Evolutionary conservation across 2,113 vertebrate genomes (phyloP).

Genomic region (Ovis aries): ARS-UI_Ramb_v3.0 NC_056073.1:17640001-17640500

Average conservation of each 20-base stretch:
- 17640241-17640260: background rate
- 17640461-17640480: background rate
- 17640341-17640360: background rate
- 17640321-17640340: background rate
- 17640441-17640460: background rate
- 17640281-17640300: background rate
- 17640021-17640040: background rate
- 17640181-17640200: background rate
- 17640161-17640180: background rate
- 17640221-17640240: background rate
- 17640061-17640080: background rate
- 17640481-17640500: background rate
- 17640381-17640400: background rate
- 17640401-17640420: background rate
- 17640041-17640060: background rate
- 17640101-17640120: background rate
- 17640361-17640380: background rate
- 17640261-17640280: background rate
- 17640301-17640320: background rate
- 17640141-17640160: background rate
- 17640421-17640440: background rate
- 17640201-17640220: background rate
- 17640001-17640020: background rate
- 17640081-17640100: background rate
- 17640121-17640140: background rate